Conservation (phyloP, 30 jellyfish, hydroid and myxozoan species). For the Catostylus mosaicus region DNA sequence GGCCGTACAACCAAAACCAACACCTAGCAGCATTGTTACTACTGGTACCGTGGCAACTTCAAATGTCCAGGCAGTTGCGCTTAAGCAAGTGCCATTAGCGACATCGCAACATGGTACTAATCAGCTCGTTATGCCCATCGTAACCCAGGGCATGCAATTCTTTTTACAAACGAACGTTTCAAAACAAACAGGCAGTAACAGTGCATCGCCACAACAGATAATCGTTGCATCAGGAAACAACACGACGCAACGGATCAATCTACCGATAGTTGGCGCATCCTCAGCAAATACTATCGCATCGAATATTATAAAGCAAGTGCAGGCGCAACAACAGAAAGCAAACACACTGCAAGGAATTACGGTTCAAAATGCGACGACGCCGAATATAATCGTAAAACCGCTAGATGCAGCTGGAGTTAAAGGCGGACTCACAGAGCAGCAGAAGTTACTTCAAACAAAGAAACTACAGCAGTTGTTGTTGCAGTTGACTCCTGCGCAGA, state of each 20-base stretch:
- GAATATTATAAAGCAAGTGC: conserved; percentile 33
- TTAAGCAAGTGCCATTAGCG: conserved; percentile 43
- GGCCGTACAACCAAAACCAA: conserved; percentile 53
- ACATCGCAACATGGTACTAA: conserved; percentile 20
- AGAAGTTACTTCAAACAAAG: conserved; percentile 45
- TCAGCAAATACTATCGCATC: conserved; percentile 7
- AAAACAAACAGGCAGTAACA: conserved; percentile 7
- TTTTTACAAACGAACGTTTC: conserved; percentile 45
- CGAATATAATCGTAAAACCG: conserved; percentile 51
- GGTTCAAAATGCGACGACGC: conserved; percentile 44
- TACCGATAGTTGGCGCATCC: conserved; percentile 23
- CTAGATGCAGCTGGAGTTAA: conserved; percentile 21
- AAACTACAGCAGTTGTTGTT: conserved; percentile 50
- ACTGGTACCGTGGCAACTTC: conserved; percentile 4
- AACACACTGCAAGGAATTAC: conserved; percentile 43
- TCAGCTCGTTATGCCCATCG: conserved; percentile 47
- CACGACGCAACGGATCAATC: conserved; percentile 32
- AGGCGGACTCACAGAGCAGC: conserved; percentile 42
- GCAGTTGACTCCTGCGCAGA: conserved; percentile 71
- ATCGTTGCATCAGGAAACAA: conserved; percentile 28
- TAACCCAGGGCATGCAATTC: conserved; percentile 60
- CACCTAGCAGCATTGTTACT: conserved; percentile 20
- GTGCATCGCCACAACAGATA: conserved; percentile 15
- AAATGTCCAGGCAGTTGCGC: conserved; percentile 33
- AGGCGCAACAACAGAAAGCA: conserved; percentile 27